A percentile compares a stretch with the other conserved stretches of the same genome.
Conservation (phyloP, 92 coral and sea anemone species). For the Ricordea florida region DNA sequence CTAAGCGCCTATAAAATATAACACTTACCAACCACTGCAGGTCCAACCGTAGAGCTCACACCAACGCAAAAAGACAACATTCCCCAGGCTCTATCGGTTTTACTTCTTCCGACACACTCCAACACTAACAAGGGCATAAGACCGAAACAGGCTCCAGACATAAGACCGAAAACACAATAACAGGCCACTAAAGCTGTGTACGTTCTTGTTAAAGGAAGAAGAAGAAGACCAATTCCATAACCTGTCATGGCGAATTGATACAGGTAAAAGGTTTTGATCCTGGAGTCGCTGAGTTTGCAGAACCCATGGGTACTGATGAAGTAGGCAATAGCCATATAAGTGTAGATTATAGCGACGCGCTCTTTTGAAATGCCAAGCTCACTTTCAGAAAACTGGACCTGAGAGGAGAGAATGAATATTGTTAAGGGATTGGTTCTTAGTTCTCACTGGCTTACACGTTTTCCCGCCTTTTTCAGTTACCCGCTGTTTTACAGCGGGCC, state of each 20-base stretch:
- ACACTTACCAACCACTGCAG: slow-evolving; percentile 18
- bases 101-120: slow-evolving; percentile 26
- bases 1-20: background rate
- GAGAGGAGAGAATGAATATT: background rate
- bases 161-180: slow-evolving; percentile 3
- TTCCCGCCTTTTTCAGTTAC: background rate
- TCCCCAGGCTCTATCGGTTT: slow-evolving; percentile 30
- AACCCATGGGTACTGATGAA: slow-evolving; percentile 4
- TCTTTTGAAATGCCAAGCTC: slow-evolving; percentile 20
- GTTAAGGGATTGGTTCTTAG: background rate
- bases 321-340: slow-evolving; percentile 2
- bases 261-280: background rate
- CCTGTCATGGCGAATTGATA: background rate
- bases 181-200: background rate
- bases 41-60: slow-evolving; percentile 10
- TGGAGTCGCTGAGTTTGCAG: slow-evolving; percentile 9
- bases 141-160: slow-evolving; percentile 6
- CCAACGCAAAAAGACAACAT: background rate
- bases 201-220: slow-evolving; percentile 18
- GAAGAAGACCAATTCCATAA: slow-evolving; percentile 4
- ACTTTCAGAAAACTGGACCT: slow-evolving; percentile 39
- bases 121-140: slow-evolving; percentile 20
- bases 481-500: too few species aligned
- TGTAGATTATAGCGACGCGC: slow-evolving; percentile 1
- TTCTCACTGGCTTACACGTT: background rate